phyloP scores from a whole-genome alignment of 2,888 invertebrate genomes.

The Phlogophora meticulosa region DNA sequence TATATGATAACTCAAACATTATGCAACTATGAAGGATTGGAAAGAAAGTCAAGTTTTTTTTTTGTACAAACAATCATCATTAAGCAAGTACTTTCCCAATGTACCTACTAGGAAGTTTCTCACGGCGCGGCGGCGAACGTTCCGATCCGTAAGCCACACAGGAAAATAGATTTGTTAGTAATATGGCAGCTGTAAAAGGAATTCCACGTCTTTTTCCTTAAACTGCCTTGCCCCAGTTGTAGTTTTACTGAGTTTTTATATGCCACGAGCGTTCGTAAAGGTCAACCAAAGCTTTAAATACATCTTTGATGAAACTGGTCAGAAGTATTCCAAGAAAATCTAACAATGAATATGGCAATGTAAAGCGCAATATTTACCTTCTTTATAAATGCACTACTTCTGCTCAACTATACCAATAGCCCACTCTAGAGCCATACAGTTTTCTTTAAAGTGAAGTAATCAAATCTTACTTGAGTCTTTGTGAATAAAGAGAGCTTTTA shows the following conservation, averaged over 20 bases:
- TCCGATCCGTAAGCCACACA: conserved; percentile 31
- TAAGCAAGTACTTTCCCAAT: not conserved
- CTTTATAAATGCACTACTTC: not conserved
- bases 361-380: not conserved
- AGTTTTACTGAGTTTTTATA: conserved; percentile 25
- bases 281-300: conserved; percentile 12
- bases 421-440: not conserved
- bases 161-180: conserved; percentile 48
- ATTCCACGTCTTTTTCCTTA: conserved; percentile 32
- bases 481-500: not conserved
- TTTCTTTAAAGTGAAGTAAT: conserved; percentile 7
- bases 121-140: not conserved
- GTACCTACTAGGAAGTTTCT: not conserved
- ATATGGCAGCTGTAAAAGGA: conserved; percentile 42
- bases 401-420: not conserved
- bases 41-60: not conserved
- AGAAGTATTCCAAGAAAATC: not conserved
- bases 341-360: too few species aligned
- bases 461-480: not conserved
- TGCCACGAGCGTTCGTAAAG: conserved; percentile 4
- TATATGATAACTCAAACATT: too few species aligned
- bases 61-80: not conserved
- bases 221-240: conserved; percentile 32
- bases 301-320: not conserved
- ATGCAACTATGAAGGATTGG: too few species aligned